phyloP scores from a whole-genome alignment of 2,888 invertebrate species.

The Pseudoips prasinana region DNA sequence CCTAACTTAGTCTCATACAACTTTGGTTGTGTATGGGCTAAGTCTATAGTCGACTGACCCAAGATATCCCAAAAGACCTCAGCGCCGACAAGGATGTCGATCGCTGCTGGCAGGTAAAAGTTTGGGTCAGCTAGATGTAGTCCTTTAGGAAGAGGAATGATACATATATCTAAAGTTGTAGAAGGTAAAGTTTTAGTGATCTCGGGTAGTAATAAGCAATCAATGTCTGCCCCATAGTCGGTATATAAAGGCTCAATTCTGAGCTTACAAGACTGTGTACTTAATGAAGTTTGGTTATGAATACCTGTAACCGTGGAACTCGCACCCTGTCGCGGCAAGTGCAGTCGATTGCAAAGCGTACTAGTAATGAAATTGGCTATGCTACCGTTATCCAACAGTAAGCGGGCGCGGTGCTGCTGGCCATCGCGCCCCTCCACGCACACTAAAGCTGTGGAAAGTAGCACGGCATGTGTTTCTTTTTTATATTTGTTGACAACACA shows the following conservation, averaged over 20 bases:
- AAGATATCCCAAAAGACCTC: constrained; percentile 11
- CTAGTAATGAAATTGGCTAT: constrained; percentile 10
- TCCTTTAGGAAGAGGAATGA: background rate
- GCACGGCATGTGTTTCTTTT: background rate
- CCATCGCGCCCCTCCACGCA: constrained; percentile 9
- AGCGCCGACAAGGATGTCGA: constrained; percentile 17
- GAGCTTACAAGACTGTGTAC: constrained; percentile 1
- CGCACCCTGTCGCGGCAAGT: background rate
- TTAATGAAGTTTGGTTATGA: background rate
- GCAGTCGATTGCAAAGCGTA: constrained; percentile 1
- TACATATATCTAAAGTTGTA: background rate
- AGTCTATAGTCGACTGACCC: background rate
- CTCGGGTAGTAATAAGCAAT: constrained; percentile 3
- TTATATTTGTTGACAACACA: background rate
- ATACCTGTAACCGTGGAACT: constrained; percentile 7
- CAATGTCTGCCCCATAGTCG: background rate
- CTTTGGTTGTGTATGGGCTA: constrained; percentile 3
- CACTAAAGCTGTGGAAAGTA: constrained; percentile 1
- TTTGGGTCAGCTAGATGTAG: constrained; percentile 3
- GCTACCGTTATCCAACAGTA: constrained; percentile 17
- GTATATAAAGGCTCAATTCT: background rate
- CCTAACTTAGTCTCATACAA: constrained; percentile 3
- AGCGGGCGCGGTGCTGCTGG: constrained; percentile 6
- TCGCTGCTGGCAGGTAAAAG: constrained; percentile 1
- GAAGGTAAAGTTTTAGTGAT: constrained; percentile 3